These are phyloP conservation scores for Bambusicola thoracicus DNA, from an alignment of 2,113 vertebrate genomes.

Conservation along the genomic window DNA sequence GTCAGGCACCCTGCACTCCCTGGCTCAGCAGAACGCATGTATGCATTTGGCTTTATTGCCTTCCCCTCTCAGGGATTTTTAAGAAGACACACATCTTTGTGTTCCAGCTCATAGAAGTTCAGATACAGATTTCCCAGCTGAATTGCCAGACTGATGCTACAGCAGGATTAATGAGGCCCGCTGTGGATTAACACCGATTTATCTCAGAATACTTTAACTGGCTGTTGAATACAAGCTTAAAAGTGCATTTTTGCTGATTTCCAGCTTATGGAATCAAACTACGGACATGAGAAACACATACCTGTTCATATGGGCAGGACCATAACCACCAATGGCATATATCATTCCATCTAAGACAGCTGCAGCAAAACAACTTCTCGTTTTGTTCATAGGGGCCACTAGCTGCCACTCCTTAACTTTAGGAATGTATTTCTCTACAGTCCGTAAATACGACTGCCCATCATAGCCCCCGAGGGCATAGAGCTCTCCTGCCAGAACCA, in stretches of 20 bases:
- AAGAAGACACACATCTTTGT: background rate
- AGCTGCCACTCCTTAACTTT: constrained; percentile 94
- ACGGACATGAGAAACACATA: constrained; percentile 4
- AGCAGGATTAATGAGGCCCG: background rate
- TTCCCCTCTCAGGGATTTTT: background rate
- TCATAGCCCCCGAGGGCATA: constrained; percentile 96
- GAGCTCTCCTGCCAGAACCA: constrained; percentile 92
- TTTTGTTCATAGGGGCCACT: constrained; percentile 95
- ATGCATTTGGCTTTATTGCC: background rate
- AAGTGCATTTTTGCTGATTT: rapidly evolving
- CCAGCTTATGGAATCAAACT: rapidly evolving
- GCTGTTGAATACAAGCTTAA: background rate
- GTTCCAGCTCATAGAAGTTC: background rate
- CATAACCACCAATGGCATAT: constrained; percentile 96
- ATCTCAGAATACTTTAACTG: background rate
- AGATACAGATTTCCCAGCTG: background rate
- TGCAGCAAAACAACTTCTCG: constrained; percentile 93
- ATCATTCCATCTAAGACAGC: constrained; percentile 95
- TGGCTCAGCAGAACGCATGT: rapidly evolving
- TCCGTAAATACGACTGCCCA: constrained; percentile 93
- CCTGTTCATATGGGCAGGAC: constrained; percentile 99
- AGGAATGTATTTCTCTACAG: constrained; percentile 95
- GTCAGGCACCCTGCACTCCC: too few relatives aligned
- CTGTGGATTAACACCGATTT: background rate
- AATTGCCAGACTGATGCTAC: background rate